Base-by-base conservation (phyloP, 1,140 invertebrate genomes). In the Microvelia longipes region DNA sequence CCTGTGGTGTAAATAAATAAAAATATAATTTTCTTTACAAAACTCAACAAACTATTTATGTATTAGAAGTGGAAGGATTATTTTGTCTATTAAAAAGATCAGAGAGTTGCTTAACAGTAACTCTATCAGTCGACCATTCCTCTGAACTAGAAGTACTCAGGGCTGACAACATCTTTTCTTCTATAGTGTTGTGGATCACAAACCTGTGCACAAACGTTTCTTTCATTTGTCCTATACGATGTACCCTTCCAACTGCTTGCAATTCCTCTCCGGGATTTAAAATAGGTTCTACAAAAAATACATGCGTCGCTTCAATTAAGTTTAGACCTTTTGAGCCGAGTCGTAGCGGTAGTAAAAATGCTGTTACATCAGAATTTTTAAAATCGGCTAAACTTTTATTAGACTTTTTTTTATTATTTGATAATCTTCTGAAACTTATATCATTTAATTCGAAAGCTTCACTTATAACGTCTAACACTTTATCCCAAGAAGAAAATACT, bases 151-250 rank as follows among this genome's bases (percentile, higher is more conserved):
- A 62, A 24, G 68, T 68, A n/a, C 72, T 71, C 14, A 75, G 66
- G 13, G 74, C 73, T 14, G 68, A 67, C 0, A 72, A 25, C 70
- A 91, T 87, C 61, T 83, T 82, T 75, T 90, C 87, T 78, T 91
- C 89, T 28, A 91, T 87, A 1, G 88, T 90, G 29, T 82, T 80
- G 69, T 81, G 80, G 1, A 90, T 82, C 28, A 90, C 78, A 74
- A 91, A 90, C 68, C 86, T 82, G 80, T 90, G 87, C 0, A 90
- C 84, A 60, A 81, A 78, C 1, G 87, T 89, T 64, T 81, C 74
- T 73, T 83, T 90, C 0, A 83, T 89, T 79, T 93, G 90, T 0
- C 90, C 90, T 74, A 93, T 90, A 50, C 90, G 81, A 79, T 92
- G 87, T 13, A 93, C 82, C 72, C 90, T 79, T 0, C 89, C 90